phyloP scores from a whole-genome alignment of 2,888 invertebrate species.

The Beris morrisii region DNA sequence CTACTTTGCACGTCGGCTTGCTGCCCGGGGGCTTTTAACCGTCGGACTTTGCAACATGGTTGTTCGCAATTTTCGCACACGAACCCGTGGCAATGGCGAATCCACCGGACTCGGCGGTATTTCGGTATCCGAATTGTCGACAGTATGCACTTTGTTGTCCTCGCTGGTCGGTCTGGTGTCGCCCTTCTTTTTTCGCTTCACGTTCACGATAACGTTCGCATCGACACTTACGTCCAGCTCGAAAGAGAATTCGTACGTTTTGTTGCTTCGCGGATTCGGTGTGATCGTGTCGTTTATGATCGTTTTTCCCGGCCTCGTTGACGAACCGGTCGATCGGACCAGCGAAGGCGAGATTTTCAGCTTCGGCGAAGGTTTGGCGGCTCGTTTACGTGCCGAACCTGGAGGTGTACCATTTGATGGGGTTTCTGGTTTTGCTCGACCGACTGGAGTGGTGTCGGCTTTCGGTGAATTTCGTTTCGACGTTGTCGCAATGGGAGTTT shows the following conservation, averaged over 20 bases:
- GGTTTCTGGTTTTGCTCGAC: constrained; percentile 6
- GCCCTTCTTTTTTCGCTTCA: constrained; percentile 52
- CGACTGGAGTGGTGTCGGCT: constrained; percentile 16
- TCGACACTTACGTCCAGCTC: constrained; percentile 56
- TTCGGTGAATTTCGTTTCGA: constrained; percentile 17
- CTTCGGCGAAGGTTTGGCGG: constrained; percentile 38
- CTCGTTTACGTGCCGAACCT: constrained; percentile 43
- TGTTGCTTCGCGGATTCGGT: constrained; percentile 49
- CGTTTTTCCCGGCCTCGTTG: constrained; percentile 47
- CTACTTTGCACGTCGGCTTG: constrained; percentile 13
- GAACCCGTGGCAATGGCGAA: constrained; percentile 13
- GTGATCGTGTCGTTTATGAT: constrained; percentile 52
- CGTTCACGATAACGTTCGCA: constrained; percentile 55
- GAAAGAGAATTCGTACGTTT: constrained; percentile 55
- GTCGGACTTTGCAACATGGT: background rate
- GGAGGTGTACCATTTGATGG: background rate
- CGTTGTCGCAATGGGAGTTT: constrained; percentile 5
- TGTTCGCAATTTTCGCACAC: constrained; percentile 10
- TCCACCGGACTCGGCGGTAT: constrained; percentile 19
- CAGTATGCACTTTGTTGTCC: constrained; percentile 2
- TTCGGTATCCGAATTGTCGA: constrained; percentile 14
- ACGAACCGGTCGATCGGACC: constrained; percentile 39
- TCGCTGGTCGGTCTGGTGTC: background rate
- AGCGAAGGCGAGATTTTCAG: constrained; percentile 24
- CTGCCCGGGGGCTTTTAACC: background rate